Percentiles rank a stretch among this genome's conserved stretches.
phyloP scores from a whole-genome alignment of 53 echinoderm and acorn worm genomes.

The Holothuria scabra region DNA sequence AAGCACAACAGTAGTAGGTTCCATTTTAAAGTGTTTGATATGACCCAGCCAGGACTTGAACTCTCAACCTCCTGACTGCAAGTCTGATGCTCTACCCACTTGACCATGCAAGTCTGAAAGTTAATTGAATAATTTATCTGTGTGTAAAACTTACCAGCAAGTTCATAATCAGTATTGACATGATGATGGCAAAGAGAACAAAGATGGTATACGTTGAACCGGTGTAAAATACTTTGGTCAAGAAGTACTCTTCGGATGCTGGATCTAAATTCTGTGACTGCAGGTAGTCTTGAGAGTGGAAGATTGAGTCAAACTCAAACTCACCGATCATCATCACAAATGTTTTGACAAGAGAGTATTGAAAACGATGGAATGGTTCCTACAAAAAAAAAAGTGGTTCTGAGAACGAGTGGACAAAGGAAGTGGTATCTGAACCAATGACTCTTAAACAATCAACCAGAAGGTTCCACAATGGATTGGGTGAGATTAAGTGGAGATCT shows the following conservation, averaged over 20 bases:
- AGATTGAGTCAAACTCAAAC: slow-evolving; percentile 90
- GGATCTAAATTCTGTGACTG: background rate
- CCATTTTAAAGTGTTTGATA: too few relatives aligned
- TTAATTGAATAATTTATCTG: too few relatives aligned
- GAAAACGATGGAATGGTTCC: slow-evolving; percentile 83
- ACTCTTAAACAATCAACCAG: too few relatives aligned
- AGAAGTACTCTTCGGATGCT: slow-evolving; percentile 52
- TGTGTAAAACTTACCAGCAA: slow-evolving; percentile 93
- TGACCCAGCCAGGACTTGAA: too few relatives aligned
- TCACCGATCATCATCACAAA: slow-evolving; percentile 99
- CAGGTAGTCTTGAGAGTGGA: slow-evolving; percentile 82
- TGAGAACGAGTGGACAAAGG: too few relatives aligned
- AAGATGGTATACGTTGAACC: slow-evolving; percentile 82
- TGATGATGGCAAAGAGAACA: slow-evolving; percentile 81
- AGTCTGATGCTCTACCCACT: too few relatives aligned
- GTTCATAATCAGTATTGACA: slow-evolving; percentile 99
- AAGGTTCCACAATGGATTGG: too few relatives aligned
- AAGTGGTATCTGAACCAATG: too few relatives aligned
- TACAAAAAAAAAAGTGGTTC: slow-evolving; percentile 12
- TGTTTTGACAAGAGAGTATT: slow-evolving; percentile 85
- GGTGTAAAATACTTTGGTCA: slow-evolving; percentile 62
- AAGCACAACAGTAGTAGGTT: too few relatives aligned
- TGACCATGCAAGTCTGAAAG: too few relatives aligned
- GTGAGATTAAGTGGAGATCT: too few relatives aligned
- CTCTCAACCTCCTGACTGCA: too few relatives aligned